Base-by-base conservation (phyloP, 1,140 invertebrate species). In the Brachionus rubens region DNA sequence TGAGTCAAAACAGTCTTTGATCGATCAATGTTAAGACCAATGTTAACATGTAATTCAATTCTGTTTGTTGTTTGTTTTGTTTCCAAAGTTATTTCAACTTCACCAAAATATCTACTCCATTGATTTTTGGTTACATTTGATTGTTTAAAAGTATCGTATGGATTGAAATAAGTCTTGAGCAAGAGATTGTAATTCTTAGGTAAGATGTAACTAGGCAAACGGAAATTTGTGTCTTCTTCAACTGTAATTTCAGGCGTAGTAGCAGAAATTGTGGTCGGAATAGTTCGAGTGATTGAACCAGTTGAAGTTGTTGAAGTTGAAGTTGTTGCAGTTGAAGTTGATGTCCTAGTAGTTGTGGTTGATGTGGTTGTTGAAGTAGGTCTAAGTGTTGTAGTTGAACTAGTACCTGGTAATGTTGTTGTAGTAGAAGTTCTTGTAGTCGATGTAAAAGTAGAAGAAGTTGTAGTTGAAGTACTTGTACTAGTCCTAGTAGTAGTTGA, bases 401-500 rank as follows among this genome's bases (percentile, higher is more conserved):
- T 36, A 36, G 33, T 36, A 36, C 4, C 9, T 36, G 33, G 3
- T 5, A 9, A 36, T 36, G 33, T 36, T 5, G 33, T 36, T 36
- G 33, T 36, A 5, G 33, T 36, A 1, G 36, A 24, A 10, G 40
- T 41, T 40, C 36, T 24, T 43, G 59, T 2, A 19, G 76, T 54
- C 83, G n/a, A 33, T 21, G 76, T 46, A 65, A 59, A 30, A 9
- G 75, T 19, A 14, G 19, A 12, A 3, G 41, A 3, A 52, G 75
- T 47, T 76, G 19, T 47, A 5, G 75, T 65, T 83, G 40, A 16
- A 33, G 75, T 41, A 43, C 54, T 30, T 10, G 54, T 48, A 16
- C 16, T 50, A 28, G 54, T 19, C 24, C 54, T 26, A 43, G 43
- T 67, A 21, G 59, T 40, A 19, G 54, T 48, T 50, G 54, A 6